Percentiles rank a stretch among this genome's conserved stretches.
These are phyloP conservation scores for Trichopoda pennipes DNA, from an alignment of 2,888 invertebrate species.

Conservation along the genomic window DNA sequence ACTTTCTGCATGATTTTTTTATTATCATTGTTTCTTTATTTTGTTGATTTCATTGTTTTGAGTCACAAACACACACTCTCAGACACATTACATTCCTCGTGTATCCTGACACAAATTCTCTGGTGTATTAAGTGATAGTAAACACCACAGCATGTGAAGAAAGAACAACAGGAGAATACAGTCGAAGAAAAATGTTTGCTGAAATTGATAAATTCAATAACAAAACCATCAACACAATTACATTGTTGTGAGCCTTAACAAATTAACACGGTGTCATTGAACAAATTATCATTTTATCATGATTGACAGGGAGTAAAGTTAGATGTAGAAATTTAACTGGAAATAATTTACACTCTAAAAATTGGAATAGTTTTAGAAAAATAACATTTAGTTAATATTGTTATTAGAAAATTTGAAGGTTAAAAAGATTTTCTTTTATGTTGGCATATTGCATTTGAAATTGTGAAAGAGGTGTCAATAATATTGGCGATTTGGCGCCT, in stretches of 20 bases:
- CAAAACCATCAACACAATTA: neutral
- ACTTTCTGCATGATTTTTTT: constrained; percentile 6
- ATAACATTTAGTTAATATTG: too few relatives aligned
- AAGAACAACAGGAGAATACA: constrained; percentile 26
- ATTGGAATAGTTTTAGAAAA: too few relatives aligned
- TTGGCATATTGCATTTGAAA: too few relatives aligned
- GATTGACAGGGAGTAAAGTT: too few relatives aligned
- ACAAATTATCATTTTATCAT: neutral
- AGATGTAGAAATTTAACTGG: neutral
- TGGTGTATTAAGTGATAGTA: constrained; percentile 64
- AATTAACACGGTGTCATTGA: constrained; percentile 1
- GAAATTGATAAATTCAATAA: constrained; percentile 22
- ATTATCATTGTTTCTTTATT: neutral
- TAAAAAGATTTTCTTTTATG: too few relatives aligned
- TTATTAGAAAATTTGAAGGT: too few relatives aligned
- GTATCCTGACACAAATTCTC: constrained; percentile 64
- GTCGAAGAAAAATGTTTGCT: constrained; percentile 49
- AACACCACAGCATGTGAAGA: constrained; percentile 55
- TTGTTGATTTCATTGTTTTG: constrained; percentile 44
- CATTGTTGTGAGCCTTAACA: neutral
- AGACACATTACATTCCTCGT: constrained; percentile 4
- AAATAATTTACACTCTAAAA: neutral
- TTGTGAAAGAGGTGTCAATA: too few relatives aligned
- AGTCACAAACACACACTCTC: constrained; percentile 23
- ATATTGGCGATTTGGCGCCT: too few relatives aligned